phyloP scores from a whole-genome alignment of 1,140 invertebrate genomes.

The Drosophila bifasciata region DNA sequence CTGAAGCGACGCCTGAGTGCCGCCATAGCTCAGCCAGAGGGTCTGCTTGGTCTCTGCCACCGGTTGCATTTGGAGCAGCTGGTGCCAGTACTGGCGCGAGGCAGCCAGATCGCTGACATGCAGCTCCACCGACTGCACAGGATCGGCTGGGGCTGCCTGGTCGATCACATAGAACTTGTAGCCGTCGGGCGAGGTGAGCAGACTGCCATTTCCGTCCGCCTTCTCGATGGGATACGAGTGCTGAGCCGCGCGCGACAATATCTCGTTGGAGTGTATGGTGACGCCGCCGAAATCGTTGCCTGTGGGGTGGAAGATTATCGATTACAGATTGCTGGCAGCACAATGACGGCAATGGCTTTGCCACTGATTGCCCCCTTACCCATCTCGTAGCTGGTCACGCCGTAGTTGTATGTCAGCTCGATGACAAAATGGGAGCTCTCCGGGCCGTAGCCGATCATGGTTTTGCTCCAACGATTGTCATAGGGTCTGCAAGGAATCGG shows the following conservation, averaged over 20 bases:
- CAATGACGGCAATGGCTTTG: too few species aligned
- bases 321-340: not conserved
- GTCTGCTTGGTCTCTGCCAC: constrained; percentile 86
- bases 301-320: not conserved
- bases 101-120: constrained; percentile 90
- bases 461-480: constrained; percentile 99
- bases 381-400: constrained; percentile 92
- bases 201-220: constrained; percentile 60
- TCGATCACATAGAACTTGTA: constrained; percentile 94
- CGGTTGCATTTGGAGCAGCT: constrained; percentile 90
- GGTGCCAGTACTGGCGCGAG: constrained; percentile 93
- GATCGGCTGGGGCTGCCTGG: constrained; percentile 90
- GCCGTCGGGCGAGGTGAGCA: constrained; percentile 91
- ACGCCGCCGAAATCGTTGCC: constrained; percentile 96
- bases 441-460: constrained; percentile 98
- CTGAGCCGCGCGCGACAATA: constrained; percentile 89
- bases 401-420: constrained; percentile 99
- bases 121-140: constrained; percentile 92
- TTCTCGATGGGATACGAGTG: constrained; percentile 83
- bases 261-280: constrained; percentile 91
- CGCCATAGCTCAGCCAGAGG: constrained; percentile 88
- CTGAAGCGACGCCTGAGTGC: constrained; percentile 89
- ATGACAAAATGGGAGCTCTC: constrained; percentile 98
- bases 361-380: constrained; percentile 61
- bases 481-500: constrained; percentile 89